Evolutionary conservation across 2,113 vertebrate species (phyloP).

Genomic region (Solea senegalensis): DNA sequence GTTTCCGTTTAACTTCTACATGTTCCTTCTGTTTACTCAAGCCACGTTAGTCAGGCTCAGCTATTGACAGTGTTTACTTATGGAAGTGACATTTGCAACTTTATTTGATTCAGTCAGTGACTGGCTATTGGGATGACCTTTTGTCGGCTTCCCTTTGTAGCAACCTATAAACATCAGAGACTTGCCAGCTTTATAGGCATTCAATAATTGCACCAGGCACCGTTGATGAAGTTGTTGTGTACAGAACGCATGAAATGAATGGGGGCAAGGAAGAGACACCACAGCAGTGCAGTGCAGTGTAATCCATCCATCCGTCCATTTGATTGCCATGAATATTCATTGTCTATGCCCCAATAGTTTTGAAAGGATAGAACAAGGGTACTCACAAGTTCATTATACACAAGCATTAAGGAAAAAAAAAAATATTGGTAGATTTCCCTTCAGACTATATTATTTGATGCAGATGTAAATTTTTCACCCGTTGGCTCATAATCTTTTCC

Average conservation of each 20-base stretch:
- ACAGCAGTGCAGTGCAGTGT: constrained; percentile 14
- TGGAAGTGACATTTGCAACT: constrained; percentile 81
- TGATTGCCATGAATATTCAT: too few relatives aligned
- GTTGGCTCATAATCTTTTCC: constrained; percentile 46
- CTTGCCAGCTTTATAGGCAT: constrained; percentile 64
- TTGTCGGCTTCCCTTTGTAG: constrained; percentile 62
- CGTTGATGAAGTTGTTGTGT: constrained; percentile 75
- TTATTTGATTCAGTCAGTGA: constrained; percentile 79
- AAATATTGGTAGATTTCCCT: neutral
- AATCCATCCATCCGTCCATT: neutral
- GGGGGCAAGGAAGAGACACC: constrained; percentile 43
- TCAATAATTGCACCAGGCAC: constrained; percentile 73
- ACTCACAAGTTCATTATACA: neutral
- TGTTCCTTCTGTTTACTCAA: constrained; percentile 55
- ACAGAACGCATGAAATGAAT: constrained; percentile 63
- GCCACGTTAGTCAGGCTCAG: constrained; percentile 47
- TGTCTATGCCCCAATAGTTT: too few relatives aligned
- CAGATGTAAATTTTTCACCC: constrained; percentile 36
- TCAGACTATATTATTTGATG: constrained; percentile 14
- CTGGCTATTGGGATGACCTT: constrained; percentile 79
- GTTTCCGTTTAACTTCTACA: constrained; percentile 33
- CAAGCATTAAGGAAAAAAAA: neutral
- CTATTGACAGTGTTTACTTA: constrained; percentile 73
- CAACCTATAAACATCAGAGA: constrained; percentile 65
- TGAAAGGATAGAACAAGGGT: too few relatives aligned